Evolutionary conservation across 2,888 invertebrate species (phyloP).

Genomic region (Zaprionus obscuricornis): DNA sequence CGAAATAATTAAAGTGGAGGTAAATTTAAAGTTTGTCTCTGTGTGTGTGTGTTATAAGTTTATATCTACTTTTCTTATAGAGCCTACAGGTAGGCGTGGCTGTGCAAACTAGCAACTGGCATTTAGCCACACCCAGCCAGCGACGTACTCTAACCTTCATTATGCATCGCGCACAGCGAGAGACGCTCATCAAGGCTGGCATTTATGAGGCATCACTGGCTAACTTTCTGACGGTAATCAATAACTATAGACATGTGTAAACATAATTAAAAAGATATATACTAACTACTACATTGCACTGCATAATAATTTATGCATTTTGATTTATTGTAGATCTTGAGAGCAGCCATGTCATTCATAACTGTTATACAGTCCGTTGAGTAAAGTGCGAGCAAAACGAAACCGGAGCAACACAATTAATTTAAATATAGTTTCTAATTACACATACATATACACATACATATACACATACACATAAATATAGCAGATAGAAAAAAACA

Average conservation of each 20-base stretch:
- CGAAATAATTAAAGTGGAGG: constrained; percentile 80
- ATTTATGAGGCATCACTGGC: constrained; percentile 81
- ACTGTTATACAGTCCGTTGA: constrained; percentile 79
- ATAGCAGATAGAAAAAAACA: too few relatives aligned
- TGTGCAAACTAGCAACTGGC: constrained; percentile 76
- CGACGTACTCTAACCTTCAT: constrained; percentile 70
- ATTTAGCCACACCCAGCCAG: constrained; percentile 68
- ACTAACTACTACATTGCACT: too few relatives aligned
- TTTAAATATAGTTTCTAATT: constrained; percentile 4
- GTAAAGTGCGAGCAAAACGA: constrained; percentile 7
- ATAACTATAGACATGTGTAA: too few relatives aligned
- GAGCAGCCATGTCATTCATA: constrained; percentile 76
- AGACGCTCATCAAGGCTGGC: constrained; percentile 73
- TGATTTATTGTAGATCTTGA: constrained; percentile 58
- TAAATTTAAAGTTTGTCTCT: constrained; percentile 5
- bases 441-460: too few relatives aligned
- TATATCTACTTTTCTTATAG: constrained; percentile 38
- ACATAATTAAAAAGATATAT: too few relatives aligned
- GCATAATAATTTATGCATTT: too few relatives aligned
- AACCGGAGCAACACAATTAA: background rate
- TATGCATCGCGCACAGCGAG: constrained; percentile 75
- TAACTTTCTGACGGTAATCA: constrained; percentile 77
- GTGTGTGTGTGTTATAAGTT: background rate
- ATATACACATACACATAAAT: too few relatives aligned
- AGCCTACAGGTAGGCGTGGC: constrained; percentile 74